These are phyloP conservation scores for Rhogogaster chlorosoma DNA, from an alignment of 2,888 invertebrate species.

Conservation along the genomic window DNA sequence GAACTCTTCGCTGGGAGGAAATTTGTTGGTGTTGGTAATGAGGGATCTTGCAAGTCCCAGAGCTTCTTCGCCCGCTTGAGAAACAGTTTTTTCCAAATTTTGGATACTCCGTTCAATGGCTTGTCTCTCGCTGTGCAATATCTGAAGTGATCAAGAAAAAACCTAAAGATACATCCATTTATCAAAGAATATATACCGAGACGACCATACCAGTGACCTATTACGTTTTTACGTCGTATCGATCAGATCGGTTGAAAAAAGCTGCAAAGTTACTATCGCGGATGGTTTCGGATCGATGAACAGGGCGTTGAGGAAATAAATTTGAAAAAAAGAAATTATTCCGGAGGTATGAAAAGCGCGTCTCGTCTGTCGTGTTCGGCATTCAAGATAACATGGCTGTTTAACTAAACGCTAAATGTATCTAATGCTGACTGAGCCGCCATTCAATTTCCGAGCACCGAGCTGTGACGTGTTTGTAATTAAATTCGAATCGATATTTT, in stretches of 20 bases:
- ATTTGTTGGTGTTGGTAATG: constrained; percentile 61
- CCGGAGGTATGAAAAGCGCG: no score
- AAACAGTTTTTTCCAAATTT: constrained; percentile 66
- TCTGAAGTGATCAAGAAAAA: constrained; percentile 56
- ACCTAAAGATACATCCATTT: not conserved
- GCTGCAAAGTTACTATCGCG: not conserved
- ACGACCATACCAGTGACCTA: not conserved
- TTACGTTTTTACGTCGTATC: not conserved
- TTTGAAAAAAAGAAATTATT: no score
- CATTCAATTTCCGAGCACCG: not conserved
- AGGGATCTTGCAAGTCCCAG: constrained; percentile 63
- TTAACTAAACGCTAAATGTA: not conserved
- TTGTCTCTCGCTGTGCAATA: constrained; percentile 69
- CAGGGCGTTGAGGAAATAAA: not conserved
- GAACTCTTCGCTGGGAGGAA: constrained; percentile 63
- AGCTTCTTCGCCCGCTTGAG: constrained; percentile 55
- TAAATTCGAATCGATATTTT: not conserved
- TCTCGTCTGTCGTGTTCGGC: no score
- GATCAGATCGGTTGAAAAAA: not conserved
- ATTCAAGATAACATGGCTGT: not conserved
- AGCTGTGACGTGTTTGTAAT: not conserved
- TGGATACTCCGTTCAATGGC: constrained; percentile 68
- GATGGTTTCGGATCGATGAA: not conserved
- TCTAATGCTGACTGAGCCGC: not conserved
- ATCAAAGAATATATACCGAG: not conserved